A percentile compares a stretch with the other conserved stretches of the same genome.
phyloP scores from a whole-genome alignment of 2,113 vertebrate species.

The Micromys minutus region DNA sequence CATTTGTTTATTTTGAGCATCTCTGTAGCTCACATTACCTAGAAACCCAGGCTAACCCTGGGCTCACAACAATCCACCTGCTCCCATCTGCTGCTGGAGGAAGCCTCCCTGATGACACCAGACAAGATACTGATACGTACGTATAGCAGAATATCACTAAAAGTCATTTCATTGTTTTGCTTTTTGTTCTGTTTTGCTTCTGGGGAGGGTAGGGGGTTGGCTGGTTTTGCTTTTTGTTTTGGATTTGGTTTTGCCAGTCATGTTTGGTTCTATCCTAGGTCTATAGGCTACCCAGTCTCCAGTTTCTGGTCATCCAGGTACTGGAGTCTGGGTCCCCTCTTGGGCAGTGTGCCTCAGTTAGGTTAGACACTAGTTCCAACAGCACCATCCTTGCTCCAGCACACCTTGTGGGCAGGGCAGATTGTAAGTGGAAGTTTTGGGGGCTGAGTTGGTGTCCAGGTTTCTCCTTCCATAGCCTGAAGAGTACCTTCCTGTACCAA shows the following conservation, averaged over 20 bases:
- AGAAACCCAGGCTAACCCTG: not conserved
- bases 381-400: not conserved
- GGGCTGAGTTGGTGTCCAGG: not conserved
- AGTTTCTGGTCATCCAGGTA: not conserved
- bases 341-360: not conserved
- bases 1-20: not conserved
- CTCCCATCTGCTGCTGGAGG: not conserved
- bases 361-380: not conserved
- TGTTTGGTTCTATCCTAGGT: not conserved
- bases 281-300: not conserved
- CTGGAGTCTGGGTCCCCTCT: not conserved
- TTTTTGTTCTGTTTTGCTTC: too few relatives aligned
- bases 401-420: not conserved
- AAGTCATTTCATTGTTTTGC: not conserved
- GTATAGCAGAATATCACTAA: not conserved
- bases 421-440: too few relatives aligned
- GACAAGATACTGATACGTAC: not conserved
- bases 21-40: not conserved
- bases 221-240: too few relatives aligned
- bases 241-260: too few relatives aligned
- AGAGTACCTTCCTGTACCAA: not conserved
- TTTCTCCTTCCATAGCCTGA: not conserved
- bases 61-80: not conserved
- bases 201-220: too few relatives aligned
- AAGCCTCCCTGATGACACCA: not conserved